A percentile compares a stretch with the other conserved stretches of the same genome.
phyloP scores from a whole-genome alignment of 2,113 vertebrate species.

The Platycercus adscitus region DNA sequence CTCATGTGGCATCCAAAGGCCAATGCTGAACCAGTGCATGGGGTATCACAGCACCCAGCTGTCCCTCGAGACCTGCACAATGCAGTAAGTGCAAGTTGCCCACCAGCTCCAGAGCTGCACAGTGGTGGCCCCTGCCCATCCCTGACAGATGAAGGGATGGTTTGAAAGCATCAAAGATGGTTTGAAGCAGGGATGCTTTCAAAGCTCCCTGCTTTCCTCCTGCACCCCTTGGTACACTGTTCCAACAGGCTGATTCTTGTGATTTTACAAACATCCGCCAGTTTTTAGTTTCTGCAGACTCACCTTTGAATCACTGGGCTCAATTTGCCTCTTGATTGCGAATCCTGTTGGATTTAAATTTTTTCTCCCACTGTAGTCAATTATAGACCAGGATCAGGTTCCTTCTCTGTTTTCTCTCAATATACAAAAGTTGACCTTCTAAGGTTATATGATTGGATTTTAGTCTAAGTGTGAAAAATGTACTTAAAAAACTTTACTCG shows the following conservation, averaged over 20 bases:
- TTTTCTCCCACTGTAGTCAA: background rate
- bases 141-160: background rate
- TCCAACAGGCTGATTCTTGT: background rate
- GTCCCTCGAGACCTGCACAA: accelerated
- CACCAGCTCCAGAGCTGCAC: background rate
- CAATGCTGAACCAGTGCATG: accelerated
- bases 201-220: background rate
- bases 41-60: accelerated
- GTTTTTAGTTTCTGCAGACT: background rate
- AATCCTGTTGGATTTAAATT: background rate
- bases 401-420: background rate
- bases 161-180: background rate
- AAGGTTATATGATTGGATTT: background rate
- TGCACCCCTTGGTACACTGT: background rate
- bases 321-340: background rate
- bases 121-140: accelerated
- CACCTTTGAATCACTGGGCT: background rate
- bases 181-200: background rate
- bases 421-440: background rate
- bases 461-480: background rate
- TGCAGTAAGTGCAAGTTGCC: accelerated
- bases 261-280: background rate
- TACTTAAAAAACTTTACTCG: background rate
- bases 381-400: background rate
- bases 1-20: background rate